A percentile compares a stretch with the other conserved stretches of the same genome.
Evolutionary conservation across 2,888 invertebrate species (phyloP).

Genomic region (Brachyptera putata): DNA sequence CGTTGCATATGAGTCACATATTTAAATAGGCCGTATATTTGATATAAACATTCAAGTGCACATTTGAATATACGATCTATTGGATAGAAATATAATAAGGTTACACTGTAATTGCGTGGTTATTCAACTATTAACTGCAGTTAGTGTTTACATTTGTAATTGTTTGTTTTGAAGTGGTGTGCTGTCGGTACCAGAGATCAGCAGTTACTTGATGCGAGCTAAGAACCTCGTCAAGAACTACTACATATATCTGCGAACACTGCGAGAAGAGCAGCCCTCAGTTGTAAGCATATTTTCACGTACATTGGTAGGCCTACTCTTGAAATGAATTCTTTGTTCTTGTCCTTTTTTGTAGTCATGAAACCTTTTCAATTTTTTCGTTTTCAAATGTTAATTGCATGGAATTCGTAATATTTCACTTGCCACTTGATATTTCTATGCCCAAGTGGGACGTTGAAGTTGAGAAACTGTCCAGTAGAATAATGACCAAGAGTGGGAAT

Average conservation of each 20-base stretch:
- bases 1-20: too few relatives aligned
- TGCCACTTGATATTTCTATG: too few relatives aligned
- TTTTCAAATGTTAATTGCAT: too few relatives aligned
- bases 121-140: not conserved
- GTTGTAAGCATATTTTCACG: constrained; percentile 39
- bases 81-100: too few relatives aligned
- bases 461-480: too few relatives aligned
- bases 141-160: not conserved
- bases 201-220: constrained; percentile 27
- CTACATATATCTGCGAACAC: constrained; percentile 31
- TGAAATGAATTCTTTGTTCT: not conserved
- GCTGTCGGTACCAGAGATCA: constrained; percentile 33
- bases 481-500: too few relatives aligned
- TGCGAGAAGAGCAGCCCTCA: constrained; percentile 44
- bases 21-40: too few relatives aligned
- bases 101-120: not conserved
- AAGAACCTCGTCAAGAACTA: constrained; percentile 23
- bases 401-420: too few relatives aligned
- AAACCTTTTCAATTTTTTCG: not conserved
- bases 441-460: too few relatives aligned
- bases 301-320: too few relatives aligned
- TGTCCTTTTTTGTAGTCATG: not conserved
- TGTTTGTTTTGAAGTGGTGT: not conserved
- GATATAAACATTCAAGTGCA: too few relatives aligned
- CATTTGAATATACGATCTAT: too few relatives aligned